Evolutionary conservation across 2,113 vertebrate species (phyloP).

Genomic region (Diadophis punctatus): DNA sequence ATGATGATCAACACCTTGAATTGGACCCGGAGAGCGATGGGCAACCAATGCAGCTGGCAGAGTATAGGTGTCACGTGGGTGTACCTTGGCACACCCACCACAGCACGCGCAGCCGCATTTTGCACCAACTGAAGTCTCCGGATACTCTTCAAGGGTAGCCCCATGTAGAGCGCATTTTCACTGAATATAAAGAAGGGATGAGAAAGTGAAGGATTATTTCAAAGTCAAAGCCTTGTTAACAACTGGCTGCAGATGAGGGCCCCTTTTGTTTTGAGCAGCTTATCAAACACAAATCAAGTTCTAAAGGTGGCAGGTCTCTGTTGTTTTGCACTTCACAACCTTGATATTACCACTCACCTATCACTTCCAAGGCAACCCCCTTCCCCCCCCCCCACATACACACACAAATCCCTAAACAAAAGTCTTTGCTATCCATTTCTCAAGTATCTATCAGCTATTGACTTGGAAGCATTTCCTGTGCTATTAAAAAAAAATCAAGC

Average conservation of each 20-base stretch:
- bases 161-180: no score
- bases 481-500: not conserved
- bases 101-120: no score
- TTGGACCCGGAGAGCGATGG: no score
- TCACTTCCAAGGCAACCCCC: not conserved
- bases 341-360: not conserved
- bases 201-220: not conserved
- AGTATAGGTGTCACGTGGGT: no score
- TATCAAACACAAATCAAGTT: conserved; percentile 16
- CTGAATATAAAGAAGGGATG: not conserved
- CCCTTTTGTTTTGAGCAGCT: conserved; percentile 14
- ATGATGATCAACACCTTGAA: no score
- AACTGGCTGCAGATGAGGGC: not conserved
- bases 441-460: not conserved
- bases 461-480: not conserved
- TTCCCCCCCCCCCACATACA: no score
- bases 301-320: not conserved
- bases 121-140: no score
- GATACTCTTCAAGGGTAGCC: no score
- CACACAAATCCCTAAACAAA: not conserved
- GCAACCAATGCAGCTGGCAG: no score
- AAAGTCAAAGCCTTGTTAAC: not conserved
- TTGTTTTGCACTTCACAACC: conserved; percentile 10
- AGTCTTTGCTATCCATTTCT: not conserved
- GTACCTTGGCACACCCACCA: no score